Percentiles rank a stretch among this genome's conserved stretches.
Conservation (phyloP, 2,888 invertebrate genomes). For the Leuctra nigra region DNA sequence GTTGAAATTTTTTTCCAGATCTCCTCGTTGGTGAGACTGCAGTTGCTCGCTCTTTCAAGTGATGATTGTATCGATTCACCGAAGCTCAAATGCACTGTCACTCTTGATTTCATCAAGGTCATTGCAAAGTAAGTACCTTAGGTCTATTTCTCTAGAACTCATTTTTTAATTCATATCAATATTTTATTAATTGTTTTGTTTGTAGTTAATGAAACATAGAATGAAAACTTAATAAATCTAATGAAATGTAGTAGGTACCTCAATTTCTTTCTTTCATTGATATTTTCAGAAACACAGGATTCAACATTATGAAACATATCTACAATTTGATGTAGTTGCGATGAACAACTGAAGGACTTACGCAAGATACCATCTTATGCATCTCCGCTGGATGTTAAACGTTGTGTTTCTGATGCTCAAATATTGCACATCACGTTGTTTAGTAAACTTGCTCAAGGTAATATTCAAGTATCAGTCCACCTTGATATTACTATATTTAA, state of each 20-base stretch:
- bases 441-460: too few species aligned
- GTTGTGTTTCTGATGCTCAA: too few species aligned
- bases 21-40: constrained; percentile 76
- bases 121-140: constrained; percentile 60
- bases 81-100: constrained; percentile 80
- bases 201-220: neutral
- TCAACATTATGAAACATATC: constrained; percentile 23
- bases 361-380: too few species aligned
- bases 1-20: constrained; percentile 42
- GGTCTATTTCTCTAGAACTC: too few species aligned
- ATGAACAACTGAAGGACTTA: too few species aligned
- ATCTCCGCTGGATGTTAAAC: too few species aligned
- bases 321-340: neutral
- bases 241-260: neutral
- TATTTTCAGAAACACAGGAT: constrained; percentile 23
- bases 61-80: constrained; percentile 70
- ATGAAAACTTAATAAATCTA: neutral
- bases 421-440: too few species aligned
- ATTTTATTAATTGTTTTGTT: too few species aligned
- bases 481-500: too few species aligned
- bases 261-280: too few species aligned
- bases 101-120: constrained; percentile 69
- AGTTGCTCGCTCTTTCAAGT: constrained; percentile 63
- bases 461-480: too few species aligned
- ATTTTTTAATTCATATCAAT: neutral